Evolutionary conservation across 2,113 vertebrate species (phyloP).

Genomic region (Deroptyus accipitrinus): DNA sequence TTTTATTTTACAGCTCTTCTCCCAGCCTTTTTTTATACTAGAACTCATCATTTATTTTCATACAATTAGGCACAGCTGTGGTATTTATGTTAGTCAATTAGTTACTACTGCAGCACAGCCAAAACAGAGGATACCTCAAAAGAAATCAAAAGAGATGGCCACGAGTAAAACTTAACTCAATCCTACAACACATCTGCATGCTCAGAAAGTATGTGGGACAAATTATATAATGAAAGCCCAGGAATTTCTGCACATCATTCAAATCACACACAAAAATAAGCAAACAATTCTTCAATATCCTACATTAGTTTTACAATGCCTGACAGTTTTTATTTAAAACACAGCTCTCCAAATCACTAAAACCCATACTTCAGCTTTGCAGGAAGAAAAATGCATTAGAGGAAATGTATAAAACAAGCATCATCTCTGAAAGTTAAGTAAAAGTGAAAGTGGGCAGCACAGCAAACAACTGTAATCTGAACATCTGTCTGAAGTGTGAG

Average conservation of each 20-base stretch:
- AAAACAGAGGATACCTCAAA: not conserved
- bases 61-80: not conserved
- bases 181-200: not conserved
- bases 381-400: not conserved
- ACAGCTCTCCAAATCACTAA: not conserved
- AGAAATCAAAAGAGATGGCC: not conserved
- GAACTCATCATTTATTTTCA: not conserved
- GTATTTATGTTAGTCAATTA: not conserved
- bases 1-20: not conserved
- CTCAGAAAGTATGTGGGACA: not conserved
- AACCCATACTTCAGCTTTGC: not conserved
- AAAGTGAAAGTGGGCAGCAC: not conserved
- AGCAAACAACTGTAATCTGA: not conserved
- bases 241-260: not conserved
- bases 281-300: not conserved
- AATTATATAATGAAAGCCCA: not conserved
- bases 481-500: accelerated
- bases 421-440: not conserved
- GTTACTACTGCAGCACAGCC: not conserved
- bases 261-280: not conserved
- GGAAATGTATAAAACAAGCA: not conserved
- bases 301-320: not conserved
- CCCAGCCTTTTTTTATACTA: not conserved
- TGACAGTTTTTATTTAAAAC: not conserved
- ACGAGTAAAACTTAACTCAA: not conserved